Percentiles rank a stretch among this genome's conserved stretches.
These are phyloP conservation scores for Cynopterus sphinx DNA, from an alignment of 2,797 vertebrate species.

Conservation along the genomic window DNA sequence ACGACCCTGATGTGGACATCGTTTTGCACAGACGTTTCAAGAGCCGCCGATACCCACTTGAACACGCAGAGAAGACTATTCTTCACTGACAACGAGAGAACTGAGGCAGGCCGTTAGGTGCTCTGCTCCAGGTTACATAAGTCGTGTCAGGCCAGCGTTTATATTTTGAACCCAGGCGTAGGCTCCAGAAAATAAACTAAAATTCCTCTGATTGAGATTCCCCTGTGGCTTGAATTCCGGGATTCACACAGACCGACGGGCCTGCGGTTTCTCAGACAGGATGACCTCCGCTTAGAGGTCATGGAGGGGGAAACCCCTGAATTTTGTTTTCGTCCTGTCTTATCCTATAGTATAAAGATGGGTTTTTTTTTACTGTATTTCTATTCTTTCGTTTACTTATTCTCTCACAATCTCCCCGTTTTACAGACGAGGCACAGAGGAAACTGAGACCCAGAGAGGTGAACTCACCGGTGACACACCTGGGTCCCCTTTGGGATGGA, in stretches of 20 bases:
- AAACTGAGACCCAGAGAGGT: not conserved
- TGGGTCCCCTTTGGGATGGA: not conserved
- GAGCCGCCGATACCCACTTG: not conserved
- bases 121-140: not conserved
- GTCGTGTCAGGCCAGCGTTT: not conserved
- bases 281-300: not conserved
- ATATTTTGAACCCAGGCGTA: not conserved
- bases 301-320: not conserved
- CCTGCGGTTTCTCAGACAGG: not conserved
- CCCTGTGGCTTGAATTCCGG: not conserved
- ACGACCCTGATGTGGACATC: not conserved
- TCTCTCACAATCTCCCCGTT: not conserved
- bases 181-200: not conserved
- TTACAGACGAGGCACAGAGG: not conserved
- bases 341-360: not conserved
- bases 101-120: not conserved
- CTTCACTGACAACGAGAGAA: not conserved
- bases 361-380: not conserved
- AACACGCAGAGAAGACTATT: not conserved
- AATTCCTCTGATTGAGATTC: not conserved
- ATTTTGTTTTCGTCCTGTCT: not conserved
- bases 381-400: not conserved
- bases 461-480: not conserved
- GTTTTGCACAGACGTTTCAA: not conserved
- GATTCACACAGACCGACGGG: rapidly evolving